Evolutionary conservation across 2,113 vertebrate species (phyloP), one percentile per base, ranked within the genome.

Genomic region (Steatornis caripensis): DNA sequence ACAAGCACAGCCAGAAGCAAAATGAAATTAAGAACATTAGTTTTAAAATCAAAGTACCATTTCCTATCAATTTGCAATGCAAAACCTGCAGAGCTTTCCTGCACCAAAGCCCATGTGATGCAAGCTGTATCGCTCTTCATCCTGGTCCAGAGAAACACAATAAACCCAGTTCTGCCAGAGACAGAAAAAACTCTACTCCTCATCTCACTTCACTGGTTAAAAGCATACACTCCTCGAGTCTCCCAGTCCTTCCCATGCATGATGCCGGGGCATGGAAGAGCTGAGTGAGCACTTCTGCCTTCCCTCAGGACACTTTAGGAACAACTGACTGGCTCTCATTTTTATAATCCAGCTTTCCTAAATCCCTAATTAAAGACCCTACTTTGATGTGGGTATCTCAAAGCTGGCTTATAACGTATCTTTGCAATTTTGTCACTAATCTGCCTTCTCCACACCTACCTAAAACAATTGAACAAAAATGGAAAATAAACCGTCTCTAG

Each of bases 261-360:
- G 37, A 53, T 26, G 37, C n/a, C 53, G 45, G 22, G 36, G 24
- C 49, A 84, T 1, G 4, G 54, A 68, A 84, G 29, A 80, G 26
- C 58, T 84, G 43, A 61, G 32, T 0, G 5, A 85, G 72, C 34
- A 48, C 36, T 55, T 87, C 65, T 48, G 79, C 37, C 55, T 93
- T 49, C 61, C 45, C 45, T 90, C 37, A 34, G 34, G 75, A 37
- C n/a, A 84, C 41, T 79, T 82, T 0, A 68, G 46, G 80, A 93
- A 79, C 53, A 83, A 77, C 15, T 4, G 2, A 87, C 6, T 6
- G 1, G 49, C 22, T 90, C 45, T 58, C 45, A 53, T 48, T 87
- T 95, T 90, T 80, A 77, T 54, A 96, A 95, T 83, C 66, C 87
- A 74, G 54, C 15, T 93, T 97, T 93, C 26, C 58, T 87, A 91